A percentile compares a stretch with the other conserved stretches of the same genome.
phyloP scores from a whole-genome alignment of 2,113 vertebrate species.

The Acinonyx jubatus region DNA sequence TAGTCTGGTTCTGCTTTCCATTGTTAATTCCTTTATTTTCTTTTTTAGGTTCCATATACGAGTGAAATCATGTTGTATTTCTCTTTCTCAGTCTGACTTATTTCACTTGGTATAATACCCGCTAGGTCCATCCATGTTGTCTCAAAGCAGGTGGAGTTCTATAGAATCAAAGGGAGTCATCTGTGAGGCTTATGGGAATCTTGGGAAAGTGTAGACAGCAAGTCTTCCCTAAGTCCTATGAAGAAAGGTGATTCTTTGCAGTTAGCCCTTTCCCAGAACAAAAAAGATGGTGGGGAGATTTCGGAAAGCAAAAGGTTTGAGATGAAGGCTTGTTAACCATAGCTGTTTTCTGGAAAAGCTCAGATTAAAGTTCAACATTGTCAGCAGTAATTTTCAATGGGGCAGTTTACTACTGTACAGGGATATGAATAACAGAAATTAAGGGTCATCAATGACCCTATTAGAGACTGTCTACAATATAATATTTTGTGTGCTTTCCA shows the following conservation, averaged over 20 bases:
- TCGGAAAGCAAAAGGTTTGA: neutral
- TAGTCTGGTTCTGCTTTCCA: neutral
- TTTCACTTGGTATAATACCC: neutral
- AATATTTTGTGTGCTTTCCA: neutral
- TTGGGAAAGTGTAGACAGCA: neutral
- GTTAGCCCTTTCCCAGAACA: neutral
- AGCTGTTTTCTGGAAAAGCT: neutral
- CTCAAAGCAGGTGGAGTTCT: neutral
- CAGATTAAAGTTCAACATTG: neutral
- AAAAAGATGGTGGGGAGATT: neutral
- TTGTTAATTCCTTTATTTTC: neutral
- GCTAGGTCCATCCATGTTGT: neutral
- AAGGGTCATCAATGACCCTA: neutral
- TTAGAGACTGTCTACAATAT: neutral
- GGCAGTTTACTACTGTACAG: too few species aligned
- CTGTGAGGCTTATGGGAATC: neutral
- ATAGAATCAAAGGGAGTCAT: neutral
- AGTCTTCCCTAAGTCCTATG: too few species aligned
- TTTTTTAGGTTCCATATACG: neutral
- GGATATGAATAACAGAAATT: neutral
- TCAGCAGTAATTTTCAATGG: neutral
- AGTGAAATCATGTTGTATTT: neutral
- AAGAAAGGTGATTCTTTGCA: neutral
- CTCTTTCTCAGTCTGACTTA: neutral
- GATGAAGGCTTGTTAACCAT: neutral